Evolutionary conservation across 2,797 vertebrate species (phyloP).

Genomic region (Halcyon badia): DNA sequence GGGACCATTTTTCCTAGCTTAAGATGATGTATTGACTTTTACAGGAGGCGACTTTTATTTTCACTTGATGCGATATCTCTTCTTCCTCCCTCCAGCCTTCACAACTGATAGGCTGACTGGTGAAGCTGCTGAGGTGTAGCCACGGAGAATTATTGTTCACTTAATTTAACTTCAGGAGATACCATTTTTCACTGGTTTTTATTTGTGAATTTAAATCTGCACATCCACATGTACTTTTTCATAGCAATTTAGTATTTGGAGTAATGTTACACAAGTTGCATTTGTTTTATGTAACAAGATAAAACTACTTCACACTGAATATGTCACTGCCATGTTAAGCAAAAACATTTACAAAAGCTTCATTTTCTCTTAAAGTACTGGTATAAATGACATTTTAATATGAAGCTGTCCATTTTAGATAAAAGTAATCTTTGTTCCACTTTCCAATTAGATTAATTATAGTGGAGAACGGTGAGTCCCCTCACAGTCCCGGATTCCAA

Average conservation of each 20-base stretch:
- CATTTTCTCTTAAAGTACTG: conserved; percentile 58
- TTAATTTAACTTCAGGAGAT: background rate
- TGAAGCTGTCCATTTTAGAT: background rate
- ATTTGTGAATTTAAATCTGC: conserved; percentile 45
- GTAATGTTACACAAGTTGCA: background rate
- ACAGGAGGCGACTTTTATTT: conserved; percentile 48
- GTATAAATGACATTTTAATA: background rate
- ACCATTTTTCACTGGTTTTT: background rate
- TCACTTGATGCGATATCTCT: conserved; percentile 8
- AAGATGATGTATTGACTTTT: conserved; percentile 75
- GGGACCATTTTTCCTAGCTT: conserved; percentile 64
- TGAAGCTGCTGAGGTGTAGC: background rate
- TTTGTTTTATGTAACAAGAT: conserved; percentile 59
- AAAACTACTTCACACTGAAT: background rate
- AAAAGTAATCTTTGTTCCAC: background rate
- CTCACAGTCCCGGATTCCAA: background rate
- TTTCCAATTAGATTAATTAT: conserved; percentile 5
- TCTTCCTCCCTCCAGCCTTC: background rate
- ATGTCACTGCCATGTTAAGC: conserved; percentile 60
- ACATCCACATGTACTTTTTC: conserved; percentile 40
- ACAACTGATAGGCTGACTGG: background rate
- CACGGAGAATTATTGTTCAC: background rate
- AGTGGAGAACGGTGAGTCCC: background rate
- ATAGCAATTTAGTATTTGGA: conserved; percentile 26
- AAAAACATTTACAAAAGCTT: conserved; percentile 26